Evolutionary conservation across 2,888 invertebrate genomes (phyloP), one percentile per base, ranked within the genome.

Genomic region (Adineta ricciae): DNA sequence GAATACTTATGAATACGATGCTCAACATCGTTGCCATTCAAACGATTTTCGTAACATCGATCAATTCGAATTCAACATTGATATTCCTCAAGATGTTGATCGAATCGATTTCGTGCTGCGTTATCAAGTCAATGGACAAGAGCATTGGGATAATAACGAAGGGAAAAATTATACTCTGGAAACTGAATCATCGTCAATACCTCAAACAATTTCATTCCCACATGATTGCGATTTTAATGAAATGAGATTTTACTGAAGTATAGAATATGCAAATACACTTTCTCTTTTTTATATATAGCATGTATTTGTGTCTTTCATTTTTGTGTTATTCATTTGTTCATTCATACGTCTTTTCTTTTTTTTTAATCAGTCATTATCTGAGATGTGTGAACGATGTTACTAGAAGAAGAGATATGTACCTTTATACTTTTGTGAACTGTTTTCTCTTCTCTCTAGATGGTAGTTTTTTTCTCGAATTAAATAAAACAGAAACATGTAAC

Each of bases 211-310:
- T 19, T 78, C 78, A 11, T 41, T 78, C 11, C 78, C 78, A 14
- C 78, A 41, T 41, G 78, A 78, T 78, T 78, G 78, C 41, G 41
- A 41, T 78, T 78, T 78, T 41, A 78, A 78, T 41, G 78, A 78
- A 78, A 78, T 78, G 78, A 78, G 78, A 24, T 78, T 78, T 78
- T 78, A 78, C n/a, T 78, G 41, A 8, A 78, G 32, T 32, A 64
- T 19, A 64, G 5, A 32, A n/a, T 16, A 19, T n/a, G 19, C 16
- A 64, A 64, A 64, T 27, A 32, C 64, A 64, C 3, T 32, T 64
- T 9, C 27, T 32, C 27, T 64, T 32, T 32, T 64, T 14, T 64
- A 64, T 64, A 64, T 64, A 32, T 64, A 64, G 64, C 32, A 64
- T 64, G 64, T 64, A 64, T 64, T 64, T 64, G 24, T 64, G 64